phyloP scores from a whole-genome alignment of 2,113 vertebrate species.

The Orthonyx spaldingii region DNA sequence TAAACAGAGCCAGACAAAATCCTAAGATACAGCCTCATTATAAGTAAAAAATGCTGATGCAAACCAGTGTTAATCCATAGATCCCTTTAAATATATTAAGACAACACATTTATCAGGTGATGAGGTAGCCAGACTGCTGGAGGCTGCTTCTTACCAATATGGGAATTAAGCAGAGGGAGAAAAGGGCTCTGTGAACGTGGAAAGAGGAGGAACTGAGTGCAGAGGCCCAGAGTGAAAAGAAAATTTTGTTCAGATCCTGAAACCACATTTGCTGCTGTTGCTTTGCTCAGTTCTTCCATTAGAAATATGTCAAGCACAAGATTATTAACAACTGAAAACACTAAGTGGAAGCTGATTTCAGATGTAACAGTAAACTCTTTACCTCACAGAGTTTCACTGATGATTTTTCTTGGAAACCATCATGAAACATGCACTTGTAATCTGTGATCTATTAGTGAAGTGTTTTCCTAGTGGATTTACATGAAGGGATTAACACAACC shows the following conservation, averaged over 20 bases:
- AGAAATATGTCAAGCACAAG: constrained; percentile 12
- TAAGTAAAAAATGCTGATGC: background rate
- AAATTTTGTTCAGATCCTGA: constrained; percentile 21
- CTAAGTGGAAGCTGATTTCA: constrained; percentile 23
- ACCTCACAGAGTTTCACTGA: background rate
- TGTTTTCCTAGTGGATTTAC: background rate
- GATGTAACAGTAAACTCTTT: background rate
- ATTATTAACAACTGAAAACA: constrained; percentile 37
- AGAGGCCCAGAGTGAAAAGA: constrained; percentile 5
- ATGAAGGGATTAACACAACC: background rate
- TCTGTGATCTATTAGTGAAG: background rate
- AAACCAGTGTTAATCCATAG: background rate
- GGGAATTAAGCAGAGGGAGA: background rate
- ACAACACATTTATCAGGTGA: background rate
- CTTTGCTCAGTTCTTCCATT: background rate
- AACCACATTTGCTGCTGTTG: background rate
- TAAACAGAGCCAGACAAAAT: background rate
- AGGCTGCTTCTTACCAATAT: background rate
- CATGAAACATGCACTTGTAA: background rate
- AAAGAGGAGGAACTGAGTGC: background rate
- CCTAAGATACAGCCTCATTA: background rate
- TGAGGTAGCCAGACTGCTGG: background rate
- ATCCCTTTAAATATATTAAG: background rate
- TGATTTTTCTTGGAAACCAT: background rate
- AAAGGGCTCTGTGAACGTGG: background rate